phyloP scores from a whole-genome alignment of 2,797 vertebrate species.

The Pipistrellus kuhlii region DNA sequence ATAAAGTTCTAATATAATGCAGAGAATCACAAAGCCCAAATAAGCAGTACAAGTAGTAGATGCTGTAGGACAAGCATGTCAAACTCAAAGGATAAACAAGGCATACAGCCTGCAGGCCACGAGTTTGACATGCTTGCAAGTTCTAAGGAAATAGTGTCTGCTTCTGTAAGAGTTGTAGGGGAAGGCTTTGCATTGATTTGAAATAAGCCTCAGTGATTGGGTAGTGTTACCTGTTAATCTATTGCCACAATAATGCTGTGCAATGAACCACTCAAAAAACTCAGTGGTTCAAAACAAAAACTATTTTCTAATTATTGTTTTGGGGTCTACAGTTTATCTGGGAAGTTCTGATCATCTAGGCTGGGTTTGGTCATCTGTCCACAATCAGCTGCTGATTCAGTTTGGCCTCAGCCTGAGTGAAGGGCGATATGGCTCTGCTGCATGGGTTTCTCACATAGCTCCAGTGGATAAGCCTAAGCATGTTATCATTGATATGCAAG shows the following conservation, averaged over 20 bases:
- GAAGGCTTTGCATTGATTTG: background rate
- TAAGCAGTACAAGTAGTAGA: background rate
- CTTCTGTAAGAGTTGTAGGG: background rate
- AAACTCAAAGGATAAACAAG: too few relatives aligned
- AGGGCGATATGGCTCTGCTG: background rate
- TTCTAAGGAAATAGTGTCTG: background rate
- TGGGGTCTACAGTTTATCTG: slow-evolving; percentile 5
- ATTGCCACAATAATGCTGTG: background rate
- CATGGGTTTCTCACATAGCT: background rate
- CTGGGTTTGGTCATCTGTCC: background rate
- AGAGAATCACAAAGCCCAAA: slow-evolving; percentile 31
- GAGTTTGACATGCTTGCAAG: background rate
- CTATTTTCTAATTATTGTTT: background rate
- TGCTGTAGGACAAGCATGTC: background rate
- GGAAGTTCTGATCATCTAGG: slow-evolving; percentile 5
- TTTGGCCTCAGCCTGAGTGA: background rate
- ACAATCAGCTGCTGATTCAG: background rate
- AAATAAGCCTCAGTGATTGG: background rate
- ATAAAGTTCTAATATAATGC: background rate
- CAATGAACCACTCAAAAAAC: slow-evolving; percentile 20
- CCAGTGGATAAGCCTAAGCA: background rate
- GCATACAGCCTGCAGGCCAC: too few relatives aligned
- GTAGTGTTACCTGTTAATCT: background rate
- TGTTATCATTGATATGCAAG: background rate
- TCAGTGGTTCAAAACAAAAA: slow-evolving; percentile 24